Evolutionary conservation across 2,797 vertebrate species (phyloP), one percentile per base, ranked within the genome.

Genomic region (Craterocephalus amniculus): DNA sequence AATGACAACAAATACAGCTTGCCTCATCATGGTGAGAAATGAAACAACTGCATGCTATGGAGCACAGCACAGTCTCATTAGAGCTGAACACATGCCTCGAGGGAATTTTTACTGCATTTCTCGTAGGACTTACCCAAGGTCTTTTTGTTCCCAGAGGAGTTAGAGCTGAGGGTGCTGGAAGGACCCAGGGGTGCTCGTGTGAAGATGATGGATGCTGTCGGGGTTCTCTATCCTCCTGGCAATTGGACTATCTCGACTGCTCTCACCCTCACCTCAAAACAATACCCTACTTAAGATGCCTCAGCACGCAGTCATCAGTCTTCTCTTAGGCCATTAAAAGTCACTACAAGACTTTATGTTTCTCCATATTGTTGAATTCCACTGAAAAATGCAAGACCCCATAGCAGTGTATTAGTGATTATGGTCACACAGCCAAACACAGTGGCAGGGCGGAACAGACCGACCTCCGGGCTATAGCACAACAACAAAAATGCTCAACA

Each of bases 181-280:
- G 72, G 72, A 85, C 79, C 76, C 63, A 32, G 57, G 78, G 78
- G 60, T 48, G 62, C 76, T 63, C 57, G 75, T 62, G 45, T 81
- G 74, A 83, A 79, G 70, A 74, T 85, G 87, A 91, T 88, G 79
- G 78, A 88, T 89, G 79, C 80, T 74, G 70, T 73, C 68, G 65
- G 70, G 36, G 78, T 87, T 83, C 60, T 78, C 67, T 70, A 55
- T 78, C 71, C 85, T 77, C 81, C 56, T 62, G 77, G 87, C 79
- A 89, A 88, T 88, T 85, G 87, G 31, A 73, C 71, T 54, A 13
- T 82, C 76, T 69, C 70, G 71, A 78, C 72, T 45, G 59, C 38
- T 63, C 63, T 51, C 20, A 12, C 59, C 58, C 48, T 72, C 71
- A 62, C 58, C 36, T 70, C 56, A 63, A 85, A 79, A 85, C 81